Evolutionary conservation across 2,797 vertebrate genomes (phyloP).

Genomic region (Okamejei kenojei): DNA sequence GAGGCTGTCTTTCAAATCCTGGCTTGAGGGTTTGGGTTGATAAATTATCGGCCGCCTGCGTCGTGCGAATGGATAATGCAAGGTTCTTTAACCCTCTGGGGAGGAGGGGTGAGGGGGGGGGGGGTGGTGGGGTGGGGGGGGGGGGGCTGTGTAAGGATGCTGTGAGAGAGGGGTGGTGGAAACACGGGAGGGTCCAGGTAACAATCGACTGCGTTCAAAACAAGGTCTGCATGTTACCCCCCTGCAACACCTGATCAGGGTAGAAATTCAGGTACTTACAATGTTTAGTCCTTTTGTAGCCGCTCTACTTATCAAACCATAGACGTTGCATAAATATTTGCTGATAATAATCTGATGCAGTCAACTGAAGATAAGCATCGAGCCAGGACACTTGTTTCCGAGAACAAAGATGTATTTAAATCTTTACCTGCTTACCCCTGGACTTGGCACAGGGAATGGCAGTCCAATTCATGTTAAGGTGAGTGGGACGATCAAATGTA

Average conservation of each 20-base stretch:
- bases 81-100: not conserved
- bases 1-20: slow-evolving; percentile 19
- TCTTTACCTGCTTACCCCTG: no score
- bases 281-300: not conserved
- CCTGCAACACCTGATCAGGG: not conserved
- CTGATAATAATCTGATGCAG: slow-evolving; percentile 6
- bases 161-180: not conserved
- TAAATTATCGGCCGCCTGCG: not conserved
- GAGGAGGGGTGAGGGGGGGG: no score
- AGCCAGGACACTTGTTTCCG: not conserved
- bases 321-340: slow-evolving; percentile 15
- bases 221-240: no score
- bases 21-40: not conserved
- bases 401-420: not conserved
- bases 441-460: not conserved
- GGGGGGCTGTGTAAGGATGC: not conserved
- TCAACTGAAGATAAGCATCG: not conserved
- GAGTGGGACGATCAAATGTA: not conserved
- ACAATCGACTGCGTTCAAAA: no score
- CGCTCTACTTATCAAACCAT: not conserved
- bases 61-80: not conserved
- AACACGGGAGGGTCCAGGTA: not conserved
- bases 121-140: not conserved
- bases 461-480: not conserved
- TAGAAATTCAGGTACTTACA: not conserved